Conservation (phyloP, 2,888 invertebrate species). For the Drosophila cognata region DNA sequence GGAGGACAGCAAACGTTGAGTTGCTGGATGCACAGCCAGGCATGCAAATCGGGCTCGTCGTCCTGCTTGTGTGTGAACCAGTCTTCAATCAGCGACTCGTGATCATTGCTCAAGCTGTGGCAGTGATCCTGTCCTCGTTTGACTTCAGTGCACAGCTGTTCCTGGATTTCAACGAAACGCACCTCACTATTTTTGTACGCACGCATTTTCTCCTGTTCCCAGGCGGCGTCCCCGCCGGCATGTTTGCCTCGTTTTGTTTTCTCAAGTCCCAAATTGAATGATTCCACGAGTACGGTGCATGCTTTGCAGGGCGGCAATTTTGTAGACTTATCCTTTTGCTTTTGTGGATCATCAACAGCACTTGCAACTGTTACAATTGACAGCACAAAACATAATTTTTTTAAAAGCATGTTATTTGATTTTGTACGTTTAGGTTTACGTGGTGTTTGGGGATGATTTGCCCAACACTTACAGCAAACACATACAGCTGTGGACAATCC, state of each 20-base stretch:
- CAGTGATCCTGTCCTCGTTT: constrained; percentile 91
- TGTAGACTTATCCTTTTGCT: constrained; percentile 83
- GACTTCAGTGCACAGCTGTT: constrained; percentile 92
- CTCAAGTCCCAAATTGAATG: constrained; percentile 92
- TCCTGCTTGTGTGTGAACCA: constrained; percentile 93
- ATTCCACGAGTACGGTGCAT: constrained; percentile 90
- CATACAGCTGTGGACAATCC: background rate
- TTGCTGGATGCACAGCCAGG: constrained; percentile 92
- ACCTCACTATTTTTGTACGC: constrained; percentile 95
- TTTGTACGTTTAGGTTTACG: constrained; percentile 44
- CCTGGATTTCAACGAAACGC: constrained; percentile 95
- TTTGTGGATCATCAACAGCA: constrained; percentile 59
- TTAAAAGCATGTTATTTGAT: constrained; percentile 40
- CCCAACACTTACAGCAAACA: background rate
- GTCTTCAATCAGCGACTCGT: constrained; percentile 92
- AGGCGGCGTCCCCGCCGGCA: constrained; percentile 96
- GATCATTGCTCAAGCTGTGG: constrained; percentile 92
- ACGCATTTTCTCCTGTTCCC: constrained; percentile 95
- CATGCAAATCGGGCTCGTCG: constrained; percentile 87
- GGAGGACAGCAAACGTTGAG: constrained; percentile 93
- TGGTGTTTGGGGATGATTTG: constrained; percentile 40
- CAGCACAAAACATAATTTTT: constrained; percentile 45
- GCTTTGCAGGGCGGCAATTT: constrained; percentile 91
- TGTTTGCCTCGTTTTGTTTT: constrained; percentile 94
- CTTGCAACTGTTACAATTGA: constrained; percentile 39